Evolutionary conservation across 2,888 invertebrate species (phyloP).

Genomic region (Lathronympha strigana): DNA sequence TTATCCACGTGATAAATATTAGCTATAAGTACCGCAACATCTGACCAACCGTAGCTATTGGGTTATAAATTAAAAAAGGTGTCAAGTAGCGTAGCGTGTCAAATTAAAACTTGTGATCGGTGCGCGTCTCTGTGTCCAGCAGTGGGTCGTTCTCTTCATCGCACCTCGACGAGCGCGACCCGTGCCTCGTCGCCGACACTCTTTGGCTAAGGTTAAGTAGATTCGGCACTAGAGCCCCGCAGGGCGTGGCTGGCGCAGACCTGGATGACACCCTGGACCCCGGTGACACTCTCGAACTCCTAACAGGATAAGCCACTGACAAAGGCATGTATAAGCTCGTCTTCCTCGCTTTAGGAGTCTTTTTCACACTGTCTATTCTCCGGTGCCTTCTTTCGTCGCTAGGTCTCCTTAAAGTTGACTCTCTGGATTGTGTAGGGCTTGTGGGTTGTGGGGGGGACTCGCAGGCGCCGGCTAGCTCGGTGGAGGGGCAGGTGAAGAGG

Average conservation of each 20-base stretch:
- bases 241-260: constrained; percentile 92
- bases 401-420: constrained; percentile 87
- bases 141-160: constrained; percentile 86
- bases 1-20: background rate
- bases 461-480: constrained; percentile 60
- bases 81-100: constrained; percentile 32
- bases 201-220: constrained; percentile 85
- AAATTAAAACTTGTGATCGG: constrained; percentile 74
- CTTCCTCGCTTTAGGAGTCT: constrained; percentile 76
- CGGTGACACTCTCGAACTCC: constrained; percentile 65
- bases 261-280: constrained; percentile 87
- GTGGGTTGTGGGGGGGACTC: constrained; percentile 91
- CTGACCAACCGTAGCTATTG: constrained; percentile 26
- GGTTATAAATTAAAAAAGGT: constrained; percentile 24
- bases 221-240: constrained; percentile 87
- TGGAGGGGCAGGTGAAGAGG: constrained; percentile 60
- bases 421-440: constrained; percentile 91
- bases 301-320: constrained; percentile 61
- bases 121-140: constrained; percentile 71
- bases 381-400: constrained; percentile 81
- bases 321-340: constrained; percentile 89
- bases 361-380: constrained; percentile 67
- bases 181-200: constrained; percentile 77
- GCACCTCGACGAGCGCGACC: constrained; percentile 73
- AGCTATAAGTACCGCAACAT: constrained; percentile 6